Base-by-base conservation (phyloP, 2,888 invertebrate species). In the Xylophagus ater region DNA sequence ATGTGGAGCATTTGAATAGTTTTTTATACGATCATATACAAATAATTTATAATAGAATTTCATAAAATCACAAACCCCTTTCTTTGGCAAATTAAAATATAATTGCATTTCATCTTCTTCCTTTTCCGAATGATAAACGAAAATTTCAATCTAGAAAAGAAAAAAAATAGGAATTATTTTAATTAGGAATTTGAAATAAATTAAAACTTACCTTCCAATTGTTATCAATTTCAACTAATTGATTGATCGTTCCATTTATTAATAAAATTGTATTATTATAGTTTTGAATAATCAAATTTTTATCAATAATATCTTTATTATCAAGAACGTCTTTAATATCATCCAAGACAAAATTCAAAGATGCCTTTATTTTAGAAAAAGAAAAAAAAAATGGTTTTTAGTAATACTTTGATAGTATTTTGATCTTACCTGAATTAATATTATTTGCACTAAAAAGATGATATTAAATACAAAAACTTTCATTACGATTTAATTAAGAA, bases 1-100 rank as follows among this genome's bases (percentile, higher is more conserved):
- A 26, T 52, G 45, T 0, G 59, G 59, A 0, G 57, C 59, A 43
- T 59, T 59, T 0, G 55, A 48, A 36, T 57, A 43, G 1, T 57
- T 42, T 25, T 57, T 57, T 1, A 59, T 31, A 4, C 38, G 44
- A 1, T 54, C 51, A 32, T 59, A 59, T 19, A 59, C 50, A 17
- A 45, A 50, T 13, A 35, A 46, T 36, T 55, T 58, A 40, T 59
- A 59, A 15, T 49, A 44, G 20, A 44, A 37, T 15, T 40, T 33
- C 52, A 60, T 45, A 1, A 53, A 3, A 1, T 45, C 33, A 21
- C 59, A 59, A 4, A 54, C 37, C 2, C 49, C 51, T 21, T 47
- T 12, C 1, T 39, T 7, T 0, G 51, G 46, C 10, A 49, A 13
- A 1, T 43, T 29, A 5, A 50, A 4, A 3, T 29, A 12, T 9